Conservation (phyloP, 2,797 vertebrate species). For the Rhodeus uyekii region DNA sequence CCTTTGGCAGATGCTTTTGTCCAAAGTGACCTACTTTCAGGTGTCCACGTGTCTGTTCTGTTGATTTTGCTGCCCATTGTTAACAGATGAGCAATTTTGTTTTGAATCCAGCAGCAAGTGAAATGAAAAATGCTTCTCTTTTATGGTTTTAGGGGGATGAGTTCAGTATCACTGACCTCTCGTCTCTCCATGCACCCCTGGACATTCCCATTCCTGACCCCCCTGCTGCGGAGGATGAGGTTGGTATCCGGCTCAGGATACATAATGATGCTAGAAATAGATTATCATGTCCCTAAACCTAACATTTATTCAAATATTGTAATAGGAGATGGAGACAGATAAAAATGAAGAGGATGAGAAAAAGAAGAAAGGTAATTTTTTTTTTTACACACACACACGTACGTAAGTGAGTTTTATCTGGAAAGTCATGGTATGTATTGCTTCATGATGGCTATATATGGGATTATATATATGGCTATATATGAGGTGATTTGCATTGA, state of each 20-base stretch:
- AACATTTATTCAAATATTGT: background rate
- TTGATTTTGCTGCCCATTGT: background rate
- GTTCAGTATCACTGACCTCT: conserved; percentile 77
- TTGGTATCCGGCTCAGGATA: conserved; percentile 56
- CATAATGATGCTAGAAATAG: background rate
- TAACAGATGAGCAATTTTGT: background rate
- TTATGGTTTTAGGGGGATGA: conserved; percentile 73
- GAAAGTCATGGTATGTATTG: too few species aligned
- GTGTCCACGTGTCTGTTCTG: background rate
- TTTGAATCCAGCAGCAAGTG: background rate
- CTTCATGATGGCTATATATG: too few species aligned
- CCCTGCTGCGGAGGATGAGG: conserved; percentile 84
- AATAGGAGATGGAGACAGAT: conserved; percentile 87
- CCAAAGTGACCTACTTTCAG: background rate
- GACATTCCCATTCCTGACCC: conserved; percentile 93
- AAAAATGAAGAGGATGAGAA: conserved; percentile 81
- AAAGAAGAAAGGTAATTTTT: conserved; percentile 77
- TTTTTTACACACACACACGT: background rate
- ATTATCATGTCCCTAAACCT: background rate
- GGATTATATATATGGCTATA: too few species aligned
- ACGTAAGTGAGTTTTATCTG: background rate
- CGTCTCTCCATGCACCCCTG: conserved; percentile 78
- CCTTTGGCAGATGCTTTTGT: background rate
- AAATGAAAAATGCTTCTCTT: background rate
- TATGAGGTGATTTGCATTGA: too few species aligned